Evolutionary conservation across 2,888 invertebrate genomes (phyloP), one percentile per base, ranked within the genome.

Genomic region (Phalera bucephala): DNA sequence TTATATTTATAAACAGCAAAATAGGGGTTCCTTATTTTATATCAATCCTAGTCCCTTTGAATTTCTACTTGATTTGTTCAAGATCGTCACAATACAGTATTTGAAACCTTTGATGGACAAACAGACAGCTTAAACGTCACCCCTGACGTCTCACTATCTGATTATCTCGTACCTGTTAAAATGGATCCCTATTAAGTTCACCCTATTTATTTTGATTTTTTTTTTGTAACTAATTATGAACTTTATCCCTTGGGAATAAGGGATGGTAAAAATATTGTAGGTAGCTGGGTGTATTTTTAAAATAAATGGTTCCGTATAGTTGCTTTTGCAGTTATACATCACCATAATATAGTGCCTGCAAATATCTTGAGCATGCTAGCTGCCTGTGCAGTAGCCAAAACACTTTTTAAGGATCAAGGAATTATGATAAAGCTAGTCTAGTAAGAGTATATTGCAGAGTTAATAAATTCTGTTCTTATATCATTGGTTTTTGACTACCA

Each of bases 161-260:
- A 84, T 85, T 76, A 82, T 78, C 72, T 72, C 60, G 61, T 71
- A 87, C 86, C 85, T 86, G 86, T 77, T 76, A 67, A 66, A 62
- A 67, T 63, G 76, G 74, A 65, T 57, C 57, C 54, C 47, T 68
- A 76, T 77, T 72, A 70, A 67, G 66, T 52, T 28, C 50, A 52
- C 60, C 68, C 45, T 52, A 57, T 63, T 33, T 44, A 52, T 41
- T 27, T 46, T 21, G 31, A 26, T 17, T 1, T 22, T 2, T 4
- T 15, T 38, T 37, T 34, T 25, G 0, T n/a, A n/a, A 21, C 4
- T 4, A 4, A 45, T 40, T 22, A 25, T 31, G 17, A 11, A 34
- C 52, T 43, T 36, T 54, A 45, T 33, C 35, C 8, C 37, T 12
- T 40, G 3, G 31, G 2, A 6, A 33, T 46, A 45, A 36, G 39